Conservation (phyloP, 2,797 vertebrate species). For the Champsocephalus esox region DNA sequence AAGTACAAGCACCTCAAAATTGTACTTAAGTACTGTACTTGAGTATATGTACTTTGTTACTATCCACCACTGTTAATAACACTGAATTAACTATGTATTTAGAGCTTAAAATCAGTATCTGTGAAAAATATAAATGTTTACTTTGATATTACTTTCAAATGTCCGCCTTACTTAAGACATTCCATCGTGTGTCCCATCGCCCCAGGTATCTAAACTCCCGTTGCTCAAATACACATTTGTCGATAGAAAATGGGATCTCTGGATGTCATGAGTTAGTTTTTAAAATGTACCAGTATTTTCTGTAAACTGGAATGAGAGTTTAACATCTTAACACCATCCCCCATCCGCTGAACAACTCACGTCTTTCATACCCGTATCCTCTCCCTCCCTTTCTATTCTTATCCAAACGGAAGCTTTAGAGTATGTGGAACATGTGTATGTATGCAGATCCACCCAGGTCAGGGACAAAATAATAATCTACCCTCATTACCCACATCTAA, state of each 20-base stretch:
- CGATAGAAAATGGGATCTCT: not conserved
- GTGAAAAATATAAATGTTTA: too few relatives aligned
- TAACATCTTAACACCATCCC: not conserved
- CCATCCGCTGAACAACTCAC: constrained; percentile 1
- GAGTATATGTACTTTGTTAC: too few relatives aligned
- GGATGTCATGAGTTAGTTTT: not conserved
- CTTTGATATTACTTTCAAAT: too few relatives aligned
- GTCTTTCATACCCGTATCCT: constrained; percentile 25
- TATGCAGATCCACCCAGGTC: constrained; percentile 42
- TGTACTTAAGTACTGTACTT: too few relatives aligned
- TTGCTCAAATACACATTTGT: not conserved
- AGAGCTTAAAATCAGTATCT: not conserved
- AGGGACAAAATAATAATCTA: constrained; percentile 61
- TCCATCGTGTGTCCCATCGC: too few relatives aligned
- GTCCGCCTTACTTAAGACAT: not conserved
- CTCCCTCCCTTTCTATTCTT: constrained; percentile 20
- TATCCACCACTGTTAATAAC: too few relatives aligned
- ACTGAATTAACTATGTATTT: not conserved
- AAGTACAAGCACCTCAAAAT: too few relatives aligned
- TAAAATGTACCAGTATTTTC: not conserved
- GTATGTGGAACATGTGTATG: constrained; percentile 51
- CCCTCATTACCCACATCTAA: constrained; percentile 81
- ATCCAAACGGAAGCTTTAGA: constrained; percentile 47
- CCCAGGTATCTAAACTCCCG: not conserved
- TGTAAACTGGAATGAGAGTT: not conserved